These are phyloP conservation scores for Anoplius nigerrimus DNA, from an alignment of 2,888 invertebrate species.

Conservation along the genomic window DNA sequence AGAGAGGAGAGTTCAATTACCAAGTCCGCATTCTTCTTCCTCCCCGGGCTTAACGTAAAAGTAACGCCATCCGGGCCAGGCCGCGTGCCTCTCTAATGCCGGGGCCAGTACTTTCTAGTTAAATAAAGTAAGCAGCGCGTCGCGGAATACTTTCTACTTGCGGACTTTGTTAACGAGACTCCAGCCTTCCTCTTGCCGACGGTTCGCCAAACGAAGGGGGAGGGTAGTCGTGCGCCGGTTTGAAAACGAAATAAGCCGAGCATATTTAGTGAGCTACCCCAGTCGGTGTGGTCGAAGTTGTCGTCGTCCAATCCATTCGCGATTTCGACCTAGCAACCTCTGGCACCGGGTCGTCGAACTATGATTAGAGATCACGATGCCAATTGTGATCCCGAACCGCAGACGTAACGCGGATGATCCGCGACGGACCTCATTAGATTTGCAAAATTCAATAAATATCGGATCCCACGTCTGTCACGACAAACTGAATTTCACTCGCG, in stretches of 20 bases:
- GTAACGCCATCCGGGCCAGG: background rate
- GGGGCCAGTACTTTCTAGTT: constrained; percentile 8
- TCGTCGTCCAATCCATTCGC: background rate
- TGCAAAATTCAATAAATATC: too few species aligned
- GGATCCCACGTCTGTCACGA: too few species aligned
- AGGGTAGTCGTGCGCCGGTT: too few species aligned
- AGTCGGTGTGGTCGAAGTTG: too few species aligned
- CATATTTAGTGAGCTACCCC: too few species aligned
- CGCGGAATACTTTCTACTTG: constrained; percentile 3
- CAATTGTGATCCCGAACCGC: constrained; percentile 32
- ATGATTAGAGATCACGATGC: constrained; percentile 16
- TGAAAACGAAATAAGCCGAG: too few species aligned
- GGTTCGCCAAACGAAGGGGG: too few species aligned
- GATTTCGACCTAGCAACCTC: constrained; percentile 5
- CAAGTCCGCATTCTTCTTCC: too few species aligned
- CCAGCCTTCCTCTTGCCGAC: too few species aligned
- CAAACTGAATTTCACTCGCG: too few species aligned
- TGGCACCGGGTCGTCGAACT: constrained; percentile 30
- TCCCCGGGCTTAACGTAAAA: background rate
- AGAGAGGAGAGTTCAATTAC: too few species aligned
- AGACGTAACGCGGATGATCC: constrained; percentile 22
- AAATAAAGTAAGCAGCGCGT: constrained; percentile 7
- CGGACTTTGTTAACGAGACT: background rate
- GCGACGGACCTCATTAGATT: constrained; percentile 16
- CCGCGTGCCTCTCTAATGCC: too few species aligned